Percentiles rank a stretch among this genome's conserved stretches.
phyloP scores from a whole-genome alignment of 2,797 vertebrate species.

The Gymnodraco acuticeps region DNA sequence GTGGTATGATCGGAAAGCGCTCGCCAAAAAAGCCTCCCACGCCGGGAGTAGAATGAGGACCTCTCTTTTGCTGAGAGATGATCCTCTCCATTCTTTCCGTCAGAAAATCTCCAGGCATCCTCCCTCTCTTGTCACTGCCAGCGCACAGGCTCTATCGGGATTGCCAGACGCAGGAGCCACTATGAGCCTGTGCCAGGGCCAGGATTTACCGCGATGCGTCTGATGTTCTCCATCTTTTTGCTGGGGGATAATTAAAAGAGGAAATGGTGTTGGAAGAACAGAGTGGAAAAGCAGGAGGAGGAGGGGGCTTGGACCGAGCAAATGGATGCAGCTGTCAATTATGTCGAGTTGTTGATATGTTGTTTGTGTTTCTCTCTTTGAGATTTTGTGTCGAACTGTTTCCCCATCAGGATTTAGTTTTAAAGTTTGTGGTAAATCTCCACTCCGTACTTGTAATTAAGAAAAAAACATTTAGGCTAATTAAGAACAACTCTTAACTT shows the following conservation, averaged over 20 bases:
- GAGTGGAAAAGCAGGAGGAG: conserved; percentile 71
- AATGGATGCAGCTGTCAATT: conserved; percentile 86
- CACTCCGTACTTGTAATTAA: conserved; percentile 60
- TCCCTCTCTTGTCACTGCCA: conserved; percentile 84
- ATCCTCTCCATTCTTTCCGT: conserved; percentile 84
- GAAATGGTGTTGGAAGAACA: conserved; percentile 86
- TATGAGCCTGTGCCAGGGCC: conserved; percentile 87
- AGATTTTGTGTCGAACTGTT: conserved; percentile 67
- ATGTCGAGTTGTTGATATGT: conserved; percentile 82
- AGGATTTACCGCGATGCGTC: conserved; percentile 85
- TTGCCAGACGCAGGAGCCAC: conserved; percentile 84
- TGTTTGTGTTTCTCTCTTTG: conserved; percentile 64
- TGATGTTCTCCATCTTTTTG: conserved; percentile 87
- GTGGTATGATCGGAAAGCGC: conserved; percentile 72
- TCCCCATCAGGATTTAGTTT: conserved; percentile 69
- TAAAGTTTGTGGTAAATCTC: conserved; percentile 74
- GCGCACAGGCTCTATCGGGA: conserved; percentile 84
- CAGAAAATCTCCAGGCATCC: conserved; percentile 82
- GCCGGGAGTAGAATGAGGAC: conserved; percentile 77
- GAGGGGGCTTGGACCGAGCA: conserved; percentile 69
- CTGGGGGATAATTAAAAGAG: conserved; percentile 89
- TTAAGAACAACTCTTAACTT: conserved; percentile 55
- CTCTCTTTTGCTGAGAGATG: conserved; percentile 83
- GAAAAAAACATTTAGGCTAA: conserved; percentile 60
- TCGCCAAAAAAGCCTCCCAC: conserved; percentile 79